Evolutionary conservation across 2,888 invertebrate genomes (phyloP).

Genomic region (Meteorus colon): DNA sequence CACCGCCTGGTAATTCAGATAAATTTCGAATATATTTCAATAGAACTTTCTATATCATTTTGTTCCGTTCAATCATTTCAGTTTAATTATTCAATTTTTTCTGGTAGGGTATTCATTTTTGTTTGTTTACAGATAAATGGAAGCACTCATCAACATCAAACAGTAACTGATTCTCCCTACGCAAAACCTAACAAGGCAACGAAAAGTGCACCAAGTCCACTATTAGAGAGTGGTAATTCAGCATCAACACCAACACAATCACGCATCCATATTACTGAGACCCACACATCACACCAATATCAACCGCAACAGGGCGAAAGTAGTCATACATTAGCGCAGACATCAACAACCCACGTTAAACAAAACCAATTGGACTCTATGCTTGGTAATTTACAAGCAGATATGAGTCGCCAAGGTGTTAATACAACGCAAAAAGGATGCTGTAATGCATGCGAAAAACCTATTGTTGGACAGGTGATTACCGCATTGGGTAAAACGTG

Average conservation of each 20-base stretch:
- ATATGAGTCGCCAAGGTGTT: constrained; percentile 99
- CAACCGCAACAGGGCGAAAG: constrained; percentile 69
- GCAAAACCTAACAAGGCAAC: constrained; percentile 80
- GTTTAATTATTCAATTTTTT: constrained; percentile 6
- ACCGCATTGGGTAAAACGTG: constrained; percentile 98
- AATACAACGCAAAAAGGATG: constrained; percentile 99
- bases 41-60: constrained; percentile 30
- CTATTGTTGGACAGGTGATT: constrained; percentile 96
- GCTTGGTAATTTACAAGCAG: constrained; percentile 95
- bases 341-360: constrained; percentile 74
- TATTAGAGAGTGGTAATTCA: constrained; percentile 62
- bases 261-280: constrained; percentile 69
- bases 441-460: constrained; percentile 99
- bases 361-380: constrained; percentile 88
- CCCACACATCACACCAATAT: constrained; percentile 68
- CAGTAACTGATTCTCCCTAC: constrained; percentile 81
- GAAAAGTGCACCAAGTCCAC: constrained; percentile 74
- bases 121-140: constrained; percentile 77
- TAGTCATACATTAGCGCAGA: constrained; percentile 74
- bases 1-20: too few relatives aligned
- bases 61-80: background rate
- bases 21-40: too few relatives aligned
- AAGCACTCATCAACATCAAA: constrained; percentile 78
- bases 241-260: constrained; percentile 75
- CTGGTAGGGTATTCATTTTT: constrained; percentile 13